Conservation (phyloP, 2,113 vertebrate species). For the Acrocephalus kingi region DNA sequence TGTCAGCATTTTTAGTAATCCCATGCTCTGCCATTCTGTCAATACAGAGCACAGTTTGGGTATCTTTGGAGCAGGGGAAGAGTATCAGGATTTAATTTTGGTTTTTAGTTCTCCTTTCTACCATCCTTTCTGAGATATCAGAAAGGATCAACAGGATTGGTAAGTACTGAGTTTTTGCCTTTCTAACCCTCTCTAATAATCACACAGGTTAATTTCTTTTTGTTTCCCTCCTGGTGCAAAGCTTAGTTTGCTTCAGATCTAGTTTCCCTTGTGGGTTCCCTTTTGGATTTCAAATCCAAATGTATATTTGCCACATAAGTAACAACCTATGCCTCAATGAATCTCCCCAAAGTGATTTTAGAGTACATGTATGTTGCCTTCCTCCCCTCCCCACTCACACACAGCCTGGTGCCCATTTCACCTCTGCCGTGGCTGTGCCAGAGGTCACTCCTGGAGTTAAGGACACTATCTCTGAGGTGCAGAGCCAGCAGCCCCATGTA, state of each 20-base stretch:
- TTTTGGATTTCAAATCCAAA: neutral
- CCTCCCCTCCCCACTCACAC: neutral
- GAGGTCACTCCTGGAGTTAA: neutral
- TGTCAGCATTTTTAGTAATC: neutral
- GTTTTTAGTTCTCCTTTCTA: neutral
- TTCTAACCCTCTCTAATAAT: neutral
- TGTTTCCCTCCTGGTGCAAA: neutral
- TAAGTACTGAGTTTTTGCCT: rapidly evolving
- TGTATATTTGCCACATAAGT: rapidly evolving
- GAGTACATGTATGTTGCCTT: rapidly evolving
- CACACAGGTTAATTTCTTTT: neutral
- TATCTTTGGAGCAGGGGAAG: rapidly evolving
- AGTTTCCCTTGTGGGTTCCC: neutral
- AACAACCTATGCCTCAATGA: rapidly evolving
- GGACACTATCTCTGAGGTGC: rapidly evolving
- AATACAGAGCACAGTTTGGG: neutral
- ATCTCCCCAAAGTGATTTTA: rapidly evolving
- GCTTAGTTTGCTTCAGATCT: neutral
- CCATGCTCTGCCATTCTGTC: neutral
- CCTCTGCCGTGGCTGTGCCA: neutral
- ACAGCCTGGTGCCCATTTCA: neutral
- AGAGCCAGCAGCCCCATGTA: rapidly evolving
- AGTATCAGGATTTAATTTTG: neutral
- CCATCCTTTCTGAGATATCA: neutral
- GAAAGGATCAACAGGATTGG: neutral